Evolutionary conservation across 2,888 invertebrate genomes (phyloP).

Genomic region (Antitype chi): DNA sequence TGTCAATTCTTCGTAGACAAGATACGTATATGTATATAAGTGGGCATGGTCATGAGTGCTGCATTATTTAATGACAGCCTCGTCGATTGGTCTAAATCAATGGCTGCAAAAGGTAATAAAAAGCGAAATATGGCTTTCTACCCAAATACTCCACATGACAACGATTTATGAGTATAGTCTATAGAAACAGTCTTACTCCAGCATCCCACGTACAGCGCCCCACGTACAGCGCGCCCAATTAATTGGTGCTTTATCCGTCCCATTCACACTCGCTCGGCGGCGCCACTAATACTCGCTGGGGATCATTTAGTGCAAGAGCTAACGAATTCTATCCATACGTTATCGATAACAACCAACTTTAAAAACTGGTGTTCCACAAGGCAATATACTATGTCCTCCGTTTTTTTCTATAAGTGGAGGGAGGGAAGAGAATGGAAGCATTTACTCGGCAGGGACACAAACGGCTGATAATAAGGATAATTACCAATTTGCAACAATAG

Average conservation of each 20-base stretch:
- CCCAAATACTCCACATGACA: neutral
- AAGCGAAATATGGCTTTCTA: neutral
- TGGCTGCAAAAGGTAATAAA: neutral
- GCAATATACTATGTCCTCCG: neutral
- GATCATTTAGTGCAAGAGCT: constrained; percentile 7
- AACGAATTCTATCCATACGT: neutral
- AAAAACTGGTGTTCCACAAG: neutral
- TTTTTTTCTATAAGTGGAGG: neutral
- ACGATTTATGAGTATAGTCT: neutral
- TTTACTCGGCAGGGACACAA: too few relatives aligned
- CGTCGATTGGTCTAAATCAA: neutral
- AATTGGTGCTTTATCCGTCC: constrained; percentile 27
- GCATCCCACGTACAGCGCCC: constrained; percentile 29
- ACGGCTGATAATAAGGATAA: too few relatives aligned
- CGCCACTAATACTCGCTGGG: neutral
- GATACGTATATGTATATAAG: neutral
- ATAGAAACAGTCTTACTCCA: neutral
- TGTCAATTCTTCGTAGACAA: neutral
- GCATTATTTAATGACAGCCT: neutral
- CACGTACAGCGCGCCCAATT: constrained; percentile 14
- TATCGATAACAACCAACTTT: neutral
- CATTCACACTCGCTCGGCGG: constrained; percentile 9
- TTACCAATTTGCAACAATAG: too few relatives aligned
- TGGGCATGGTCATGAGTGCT: neutral
- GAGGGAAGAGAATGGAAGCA: too few relatives aligned